Base-by-base conservation (phyloP, 2,888 invertebrate species). In the Pandemis cinnamomeana region DNA sequence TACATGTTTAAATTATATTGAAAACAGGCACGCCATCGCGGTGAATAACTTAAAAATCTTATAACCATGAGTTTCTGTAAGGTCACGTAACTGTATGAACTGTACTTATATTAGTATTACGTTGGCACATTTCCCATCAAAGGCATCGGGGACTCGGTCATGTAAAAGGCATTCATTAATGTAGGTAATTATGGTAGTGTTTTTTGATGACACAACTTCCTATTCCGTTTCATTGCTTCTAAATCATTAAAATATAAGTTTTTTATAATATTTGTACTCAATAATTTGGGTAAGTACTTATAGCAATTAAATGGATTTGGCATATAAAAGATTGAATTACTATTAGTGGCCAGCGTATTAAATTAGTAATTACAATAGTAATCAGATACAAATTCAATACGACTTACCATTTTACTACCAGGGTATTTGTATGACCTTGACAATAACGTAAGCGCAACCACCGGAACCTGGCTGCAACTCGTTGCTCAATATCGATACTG, bases 401-500 rank as follows among this genome's bases (percentile, higher is more conserved):
- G 46, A 61, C 70, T 70, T 67, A 41, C 42, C 10, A 64, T 15
- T 67, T 44, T 61, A 73, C 70, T 66, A 53, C 71, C 77, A 75
- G 80, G 79, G 80, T 80, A 76, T 77, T 81, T 86, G 76, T 75
- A 81, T 87, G 85, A 89, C 91, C 91, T 92, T 92, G 91, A 80
- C 83, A 86, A 78, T 84, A 83, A 78, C 67, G 83, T 83, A 81
- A 84, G 82, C 86, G 86, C 85, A 87, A 85, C 79, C 83, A 85
- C 83, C 81, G 81, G 78, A 82, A 78, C 77, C 78, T 77, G 78
- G 80, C 80, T 84, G 89, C 89, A 89, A 90, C 82, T 20, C 78
- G 81, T 93, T 93, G 88, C 91, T 76, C 83, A 92, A 94, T 82
- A 78, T 78, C 77, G 79, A 79, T 81, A 80, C 81, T 81, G 86